Conservation (phyloP, 2,797 vertebrate species). For the Thaleichthys pacificus region DNA sequence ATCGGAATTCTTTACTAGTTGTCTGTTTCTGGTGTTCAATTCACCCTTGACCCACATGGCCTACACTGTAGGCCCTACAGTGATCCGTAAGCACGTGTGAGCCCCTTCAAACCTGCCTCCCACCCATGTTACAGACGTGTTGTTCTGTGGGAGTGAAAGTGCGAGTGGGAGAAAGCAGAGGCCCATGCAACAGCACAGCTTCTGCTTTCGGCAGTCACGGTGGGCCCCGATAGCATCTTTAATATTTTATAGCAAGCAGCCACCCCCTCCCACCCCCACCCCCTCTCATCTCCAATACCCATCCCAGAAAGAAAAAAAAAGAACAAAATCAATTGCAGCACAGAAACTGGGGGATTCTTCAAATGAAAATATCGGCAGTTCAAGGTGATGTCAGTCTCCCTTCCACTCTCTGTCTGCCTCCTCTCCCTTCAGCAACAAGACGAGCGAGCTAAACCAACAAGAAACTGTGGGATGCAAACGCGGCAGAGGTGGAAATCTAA, state of each 20-base stretch:
- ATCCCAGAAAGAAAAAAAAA: conserved; percentile 21
- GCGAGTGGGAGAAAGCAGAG: neutral
- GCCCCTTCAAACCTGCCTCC: no score
- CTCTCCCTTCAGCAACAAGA: conserved; percentile 36
- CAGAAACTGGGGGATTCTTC: conserved; percentile 41
- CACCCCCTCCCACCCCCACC: conserved; percentile 12
- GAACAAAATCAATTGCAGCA: conserved; percentile 51
- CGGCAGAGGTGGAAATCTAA: conserved; percentile 37
- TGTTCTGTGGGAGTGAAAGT: neutral
- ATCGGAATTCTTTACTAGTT: no score
- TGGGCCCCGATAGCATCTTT: conserved; percentile 59
- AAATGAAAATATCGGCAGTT: conserved; percentile 37
- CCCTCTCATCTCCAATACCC: conserved; percentile 34
- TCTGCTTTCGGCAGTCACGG: conserved; percentile 47
- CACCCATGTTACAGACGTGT: no score
- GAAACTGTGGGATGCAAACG: no score
- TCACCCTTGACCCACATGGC: no score
- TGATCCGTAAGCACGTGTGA: no score
- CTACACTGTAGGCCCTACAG: no score
- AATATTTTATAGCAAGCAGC: conserved; percentile 67
- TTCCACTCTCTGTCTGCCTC: conserved; percentile 16
- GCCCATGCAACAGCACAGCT: conserved; percentile 25
- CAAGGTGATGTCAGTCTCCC: conserved; percentile 48
- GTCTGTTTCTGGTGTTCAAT: no score
- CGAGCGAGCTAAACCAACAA: conserved; percentile 10